phyloP scores from a whole-genome alignment of 2,888 invertebrate genomes.

The Andrena hattorfiana region DNA sequence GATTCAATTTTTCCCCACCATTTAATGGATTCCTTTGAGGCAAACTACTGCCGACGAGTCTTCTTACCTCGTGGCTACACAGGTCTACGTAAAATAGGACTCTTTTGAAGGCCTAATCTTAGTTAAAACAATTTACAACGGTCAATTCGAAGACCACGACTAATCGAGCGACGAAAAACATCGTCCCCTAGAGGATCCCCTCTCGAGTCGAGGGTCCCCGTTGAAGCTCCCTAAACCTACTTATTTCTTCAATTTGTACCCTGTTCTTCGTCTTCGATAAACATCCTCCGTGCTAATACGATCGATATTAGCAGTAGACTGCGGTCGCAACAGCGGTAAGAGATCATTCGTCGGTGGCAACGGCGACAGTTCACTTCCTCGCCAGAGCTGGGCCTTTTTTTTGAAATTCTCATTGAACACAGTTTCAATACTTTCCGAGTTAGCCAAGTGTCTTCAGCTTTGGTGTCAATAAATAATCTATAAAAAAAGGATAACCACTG shows the following conservation, averaged over 20 bases:
- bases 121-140: conserved; percentile 21
- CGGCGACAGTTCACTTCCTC: neutral
- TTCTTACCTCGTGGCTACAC: neutral
- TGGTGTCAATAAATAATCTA: conserved; percentile 10
- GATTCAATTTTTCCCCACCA: neutral
- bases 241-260: conserved; percentile 61
- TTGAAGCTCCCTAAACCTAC: conserved; percentile 41
- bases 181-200: neutral
- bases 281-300: conserved; percentile 46
- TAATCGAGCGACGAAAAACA: neutral
- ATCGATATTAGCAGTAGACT: neutral
- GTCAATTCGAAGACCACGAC: neutral
- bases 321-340: conserved; percentile 12
- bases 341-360: conserved; percentile 33
- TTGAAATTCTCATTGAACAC: neutral
- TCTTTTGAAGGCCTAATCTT: conserved; percentile 27
- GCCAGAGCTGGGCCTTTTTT: neutral
- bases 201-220: neutral
- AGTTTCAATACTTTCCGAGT: neutral
- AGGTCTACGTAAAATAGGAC: conserved; percentile 32
- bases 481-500: neutral
- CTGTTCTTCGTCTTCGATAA: conserved; percentile 61
- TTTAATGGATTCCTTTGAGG: neutral
- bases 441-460: neutral
- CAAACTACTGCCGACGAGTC: neutral